Evolutionary conservation across 2,888 invertebrate species (phyloP), one percentile per base, ranked within the genome.

Genomic region (Clusia tigrina): DNA sequence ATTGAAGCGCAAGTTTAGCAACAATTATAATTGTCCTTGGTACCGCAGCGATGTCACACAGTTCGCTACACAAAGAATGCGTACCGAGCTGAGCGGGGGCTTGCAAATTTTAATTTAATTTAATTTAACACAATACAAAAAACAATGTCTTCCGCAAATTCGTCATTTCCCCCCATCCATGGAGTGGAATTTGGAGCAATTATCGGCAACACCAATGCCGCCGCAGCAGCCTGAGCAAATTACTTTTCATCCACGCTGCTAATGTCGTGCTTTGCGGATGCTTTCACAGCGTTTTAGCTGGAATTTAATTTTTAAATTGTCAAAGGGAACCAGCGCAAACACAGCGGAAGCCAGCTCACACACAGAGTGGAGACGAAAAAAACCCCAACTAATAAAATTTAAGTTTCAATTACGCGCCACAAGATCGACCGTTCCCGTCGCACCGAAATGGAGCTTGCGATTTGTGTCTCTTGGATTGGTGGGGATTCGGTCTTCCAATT

Each of bases 331-430:
- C 6, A 32, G 12, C 32, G 32, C 6, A 32, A 6, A 32, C 32
- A 32, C 32, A 32, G 32, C 6, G 12, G 32, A 32, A 32, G 32
- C 32, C 6, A 12, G 32, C 32, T 32, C 6, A 12, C 32, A 32
- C 6, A 32, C 32, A 32, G 12, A 32, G 12, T 32, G 6, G 32
- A 32, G 6, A 12, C 6, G 32, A 32, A 9, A 32, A 32, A 42
- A 42, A 42, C 10, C 42, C 12, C 10, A 38, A 38, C 37, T 22
- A 55, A 55, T 55, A 38, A 55, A 55, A 55, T 25, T 18, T 23
- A 55, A 55, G 18, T 55, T 23, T n/a, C 37, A 55, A 55, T 55
- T 55, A 55, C 17, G 38, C 38, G 55, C 55, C 38, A 55, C 55
- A 42, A 55, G 32, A 32, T 5, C 32, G 6, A 32, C 12, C 32